Conservation (phyloP, 2,888 invertebrate species). For the Cryptocephalus primarius region DNA sequence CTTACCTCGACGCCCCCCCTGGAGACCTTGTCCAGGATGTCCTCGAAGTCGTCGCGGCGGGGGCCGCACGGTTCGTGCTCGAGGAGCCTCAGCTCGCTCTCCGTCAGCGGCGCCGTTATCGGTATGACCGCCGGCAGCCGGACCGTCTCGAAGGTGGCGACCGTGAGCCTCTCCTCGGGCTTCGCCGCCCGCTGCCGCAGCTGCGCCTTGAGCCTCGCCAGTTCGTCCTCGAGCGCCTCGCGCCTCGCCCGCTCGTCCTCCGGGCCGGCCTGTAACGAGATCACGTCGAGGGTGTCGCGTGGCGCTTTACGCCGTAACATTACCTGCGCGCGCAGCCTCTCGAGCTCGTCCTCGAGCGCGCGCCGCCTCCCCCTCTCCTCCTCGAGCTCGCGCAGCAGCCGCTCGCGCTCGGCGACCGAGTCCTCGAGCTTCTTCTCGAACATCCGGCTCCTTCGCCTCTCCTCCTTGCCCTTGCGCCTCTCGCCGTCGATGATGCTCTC, state of each 20-base stretch:
- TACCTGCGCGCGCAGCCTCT: not conserved
- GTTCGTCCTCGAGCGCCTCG: constrained; percentile 5
- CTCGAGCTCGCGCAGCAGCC: no score
- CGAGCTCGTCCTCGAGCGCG: not conserved
- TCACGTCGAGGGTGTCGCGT: no score
- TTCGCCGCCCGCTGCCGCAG: constrained; percentile 4
- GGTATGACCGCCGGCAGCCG: constrained; percentile 14
- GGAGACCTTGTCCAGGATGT: no score
- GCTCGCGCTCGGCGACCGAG: not conserved
- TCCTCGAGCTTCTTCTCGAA: constrained; percentile 7
- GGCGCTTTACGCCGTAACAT: no score
- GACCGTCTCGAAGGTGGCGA: no score
- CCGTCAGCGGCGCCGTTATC: constrained; percentile 15
- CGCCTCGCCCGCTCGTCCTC: no score
- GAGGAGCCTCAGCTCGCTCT: constrained; percentile 14
- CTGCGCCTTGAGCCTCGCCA: constrained; percentile 8
- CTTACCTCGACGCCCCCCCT: no score
- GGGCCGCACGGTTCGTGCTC: not conserved
- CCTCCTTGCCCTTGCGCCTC: constrained; percentile 18
- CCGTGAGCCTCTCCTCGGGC: no score
- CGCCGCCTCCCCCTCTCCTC: constrained; percentile 6
- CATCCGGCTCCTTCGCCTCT: constrained; percentile 14
- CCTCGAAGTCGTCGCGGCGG: no score
- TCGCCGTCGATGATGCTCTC: constrained; percentile 19
- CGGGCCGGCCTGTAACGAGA: no score